Evolutionary conservation across 2,888 invertebrate species (phyloP).

Genomic region (Leuctra nigra): DNA sequence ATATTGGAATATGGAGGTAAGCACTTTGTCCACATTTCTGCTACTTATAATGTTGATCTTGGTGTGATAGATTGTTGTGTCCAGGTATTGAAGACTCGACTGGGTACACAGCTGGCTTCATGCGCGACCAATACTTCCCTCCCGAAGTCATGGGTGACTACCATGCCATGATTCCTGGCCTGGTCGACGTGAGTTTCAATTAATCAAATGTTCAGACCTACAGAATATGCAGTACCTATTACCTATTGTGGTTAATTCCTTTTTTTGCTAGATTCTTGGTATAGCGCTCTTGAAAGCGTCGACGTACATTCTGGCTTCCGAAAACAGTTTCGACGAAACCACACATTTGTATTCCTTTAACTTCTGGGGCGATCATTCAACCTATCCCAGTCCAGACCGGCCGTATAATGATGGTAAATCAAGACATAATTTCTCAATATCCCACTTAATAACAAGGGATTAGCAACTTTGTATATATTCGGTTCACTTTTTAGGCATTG

Average conservation of each 20-base stretch:
- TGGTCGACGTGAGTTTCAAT: constrained; percentile 42
- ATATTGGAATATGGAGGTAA: constrained; percentile 34
- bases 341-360: constrained; percentile 47
- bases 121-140: constrained; percentile 40
- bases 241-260: constrained; percentile 9
- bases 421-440: too few species aligned
- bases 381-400: too few species aligned
- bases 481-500: too few species aligned
- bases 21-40: too few species aligned
- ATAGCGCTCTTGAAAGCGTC: constrained; percentile 44
- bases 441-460: too few species aligned
- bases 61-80: too few species aligned
- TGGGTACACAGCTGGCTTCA: constrained; percentile 40
- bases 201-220: too few species aligned
- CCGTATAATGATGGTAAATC: too few species aligned
- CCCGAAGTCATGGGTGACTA: constrained; percentile 40
- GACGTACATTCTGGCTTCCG: constrained; percentile 34
- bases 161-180: constrained; percentile 40
- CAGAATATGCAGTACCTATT: too few species aligned
- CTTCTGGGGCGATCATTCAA: constrained; percentile 39
- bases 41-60: too few species aligned
- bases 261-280: constrained; percentile 40
- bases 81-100: constrained; percentile 41
- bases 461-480: too few species aligned
- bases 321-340: constrained; percentile 34